Evolutionary conservation across 2,888 invertebrate species (phyloP).

Genomic region (Andrena dorsata): DNA sequence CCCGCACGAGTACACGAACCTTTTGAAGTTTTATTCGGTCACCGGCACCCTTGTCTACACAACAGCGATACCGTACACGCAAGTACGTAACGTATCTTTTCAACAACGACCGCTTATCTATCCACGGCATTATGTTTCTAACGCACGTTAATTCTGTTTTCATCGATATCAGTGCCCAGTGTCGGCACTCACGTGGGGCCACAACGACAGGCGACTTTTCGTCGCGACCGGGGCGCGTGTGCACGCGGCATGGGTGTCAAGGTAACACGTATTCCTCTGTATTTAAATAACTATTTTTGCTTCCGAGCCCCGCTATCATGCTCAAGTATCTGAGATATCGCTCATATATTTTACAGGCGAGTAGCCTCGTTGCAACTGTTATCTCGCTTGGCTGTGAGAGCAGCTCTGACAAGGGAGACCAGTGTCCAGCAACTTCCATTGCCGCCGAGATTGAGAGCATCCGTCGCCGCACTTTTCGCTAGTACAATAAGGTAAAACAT

Average conservation of each 20-base stretch:
- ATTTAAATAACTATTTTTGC: neutral
- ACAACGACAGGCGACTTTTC: constrained; percentile 97
- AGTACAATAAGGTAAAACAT: constrained; percentile 90
- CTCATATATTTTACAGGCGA: constrained; percentile 86
- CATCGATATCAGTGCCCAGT: constrained; percentile 89
- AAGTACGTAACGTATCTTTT: constrained; percentile 85
- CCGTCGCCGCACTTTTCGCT: constrained; percentile 94
- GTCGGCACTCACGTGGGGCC: constrained; percentile 98
- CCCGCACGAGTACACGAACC: constrained; percentile 89
- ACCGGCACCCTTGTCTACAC: constrained; percentile 93
- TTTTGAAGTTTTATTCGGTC: constrained; percentile 96
- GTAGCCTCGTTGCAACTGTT: constrained; percentile 96
- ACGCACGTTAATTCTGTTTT: constrained; percentile 6
- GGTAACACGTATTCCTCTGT: constrained; percentile 70
- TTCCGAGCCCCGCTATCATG: neutral
- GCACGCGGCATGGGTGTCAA: constrained; percentile 97
- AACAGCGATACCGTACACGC: constrained; percentile 91
- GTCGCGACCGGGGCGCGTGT: constrained; percentile 96
- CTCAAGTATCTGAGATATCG: neutral
- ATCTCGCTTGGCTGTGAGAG: constrained; percentile 93
- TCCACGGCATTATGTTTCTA: neutral
- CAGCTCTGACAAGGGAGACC: constrained; percentile 90
- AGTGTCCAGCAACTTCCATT: constrained; percentile 93
- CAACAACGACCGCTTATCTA: neutral
- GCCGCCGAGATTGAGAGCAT: constrained; percentile 94